phyloP scores from a whole-genome alignment of 2,888 invertebrate species.

The Agrochola circellaris region DNA sequence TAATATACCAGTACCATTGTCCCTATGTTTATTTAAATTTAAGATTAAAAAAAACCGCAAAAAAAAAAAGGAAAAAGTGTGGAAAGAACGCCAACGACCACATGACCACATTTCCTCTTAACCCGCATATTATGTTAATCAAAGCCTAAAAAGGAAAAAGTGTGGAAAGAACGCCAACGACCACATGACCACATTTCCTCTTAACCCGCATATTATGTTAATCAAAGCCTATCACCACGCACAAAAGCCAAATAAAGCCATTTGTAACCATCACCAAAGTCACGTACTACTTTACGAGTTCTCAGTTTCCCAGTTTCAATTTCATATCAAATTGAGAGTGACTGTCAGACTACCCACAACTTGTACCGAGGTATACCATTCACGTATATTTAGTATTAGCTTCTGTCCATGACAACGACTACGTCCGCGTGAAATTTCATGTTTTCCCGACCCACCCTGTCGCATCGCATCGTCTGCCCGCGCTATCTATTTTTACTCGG shows the following conservation, averaged over 20 bases:
- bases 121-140: background rate
- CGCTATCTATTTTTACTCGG: background rate
- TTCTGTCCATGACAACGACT: background rate
- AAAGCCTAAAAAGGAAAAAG: conserved; percentile 5
- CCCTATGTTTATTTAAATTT: too few relatives aligned
- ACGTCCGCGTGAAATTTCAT: background rate
- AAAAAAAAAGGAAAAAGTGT: too few relatives aligned
- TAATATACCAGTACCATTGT: too few relatives aligned
- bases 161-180: too few relatives aligned
- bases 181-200: too few relatives aligned
- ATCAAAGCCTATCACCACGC: conserved; percentile 4
- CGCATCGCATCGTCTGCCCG: too few relatives aligned
- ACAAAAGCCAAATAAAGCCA: conserved; percentile 20
- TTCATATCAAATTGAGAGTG: conserved; percentile 29
- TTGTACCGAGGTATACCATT: background rate
- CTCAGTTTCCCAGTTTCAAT: conserved; percentile 37
- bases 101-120: too few relatives aligned
- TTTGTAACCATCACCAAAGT: conserved; percentile 25
- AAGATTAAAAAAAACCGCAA: too few relatives aligned
- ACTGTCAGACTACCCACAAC: conserved; percentile 15
- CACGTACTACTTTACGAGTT: conserved; percentile 40
- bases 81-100: too few relatives aligned
- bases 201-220: background rate
- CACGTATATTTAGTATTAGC: conserved; percentile 21
- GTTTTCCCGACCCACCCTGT: too few relatives aligned